Percentiles rank a stretch among this genome's conserved stretches.
Conservation (phyloP, 2,888 invertebrate genomes). For the Ischnus inquisitorius region DNA sequence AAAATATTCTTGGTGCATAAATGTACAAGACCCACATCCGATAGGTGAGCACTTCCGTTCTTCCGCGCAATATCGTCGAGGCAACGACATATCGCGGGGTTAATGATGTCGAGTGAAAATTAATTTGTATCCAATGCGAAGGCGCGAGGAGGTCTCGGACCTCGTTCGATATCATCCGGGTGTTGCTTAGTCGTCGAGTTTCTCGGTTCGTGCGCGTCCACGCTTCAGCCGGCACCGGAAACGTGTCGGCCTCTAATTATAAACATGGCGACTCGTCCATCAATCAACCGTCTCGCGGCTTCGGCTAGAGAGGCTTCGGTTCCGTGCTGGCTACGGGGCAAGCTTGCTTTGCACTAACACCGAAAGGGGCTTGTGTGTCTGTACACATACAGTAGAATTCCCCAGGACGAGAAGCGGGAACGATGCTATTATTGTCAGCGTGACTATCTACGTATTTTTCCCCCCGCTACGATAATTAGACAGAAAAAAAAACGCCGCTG, state of each 20-base stretch:
- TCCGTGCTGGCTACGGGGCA: slow-evolving; percentile 47
- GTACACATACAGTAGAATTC: slow-evolving; percentile 21
- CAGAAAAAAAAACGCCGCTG: background rate
- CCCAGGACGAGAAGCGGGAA: slow-evolving; percentile 30
- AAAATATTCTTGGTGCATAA: background rate
- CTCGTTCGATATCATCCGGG: slow-evolving; percentile 50
- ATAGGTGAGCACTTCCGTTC: slow-evolving; percentile 17
- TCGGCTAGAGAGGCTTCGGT: slow-evolving; percentile 47
- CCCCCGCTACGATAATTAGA: background rate
- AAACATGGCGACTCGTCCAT: slow-evolving; percentile 84
- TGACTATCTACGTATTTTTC: slow-evolving; percentile 7
- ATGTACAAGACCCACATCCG: slow-evolving; percentile 45
- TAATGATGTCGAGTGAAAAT: slow-evolving; percentile 15
- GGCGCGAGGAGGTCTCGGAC: background rate
- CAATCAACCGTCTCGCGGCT: slow-evolving; percentile 78
- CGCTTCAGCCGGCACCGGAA: slow-evolving; percentile 68
- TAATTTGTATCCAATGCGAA: slow-evolving; percentile 21
- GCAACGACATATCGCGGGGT: background rate
- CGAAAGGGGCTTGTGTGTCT: slow-evolving; percentile 6
- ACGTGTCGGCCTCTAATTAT: slow-evolving; percentile 82
- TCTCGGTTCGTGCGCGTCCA: slow-evolving; percentile 67
- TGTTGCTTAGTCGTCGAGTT: slow-evolving; percentile 36
- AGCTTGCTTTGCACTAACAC: slow-evolving; percentile 14
- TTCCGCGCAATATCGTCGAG: background rate
- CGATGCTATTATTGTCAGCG: slow-evolving; percentile 63